Conservation (phyloP, 2,113 vertebrate species). For the Xerus inauris region DNA sequence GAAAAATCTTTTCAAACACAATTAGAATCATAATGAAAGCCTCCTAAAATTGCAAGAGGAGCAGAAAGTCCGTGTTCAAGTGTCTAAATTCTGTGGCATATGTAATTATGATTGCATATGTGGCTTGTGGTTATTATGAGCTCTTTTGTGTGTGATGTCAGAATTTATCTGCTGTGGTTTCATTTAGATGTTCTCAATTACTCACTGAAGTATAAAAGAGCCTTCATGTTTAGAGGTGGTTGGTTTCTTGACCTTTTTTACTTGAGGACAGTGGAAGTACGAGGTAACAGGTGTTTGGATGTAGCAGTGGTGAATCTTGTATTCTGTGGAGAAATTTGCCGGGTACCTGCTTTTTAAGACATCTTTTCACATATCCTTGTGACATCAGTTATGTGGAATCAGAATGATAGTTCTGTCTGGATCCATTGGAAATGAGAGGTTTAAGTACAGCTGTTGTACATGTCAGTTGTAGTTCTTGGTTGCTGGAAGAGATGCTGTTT, state of each 20-base stretch:
- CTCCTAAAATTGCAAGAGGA: not conserved
- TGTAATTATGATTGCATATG: not conserved
- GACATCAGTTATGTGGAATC: not conserved
- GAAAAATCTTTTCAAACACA: not conserved
- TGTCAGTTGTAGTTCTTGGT: rapidly evolving
- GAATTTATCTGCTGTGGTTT: not conserved
- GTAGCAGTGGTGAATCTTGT: not conserved
- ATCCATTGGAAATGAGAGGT: not conserved
- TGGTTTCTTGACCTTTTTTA: not conserved
- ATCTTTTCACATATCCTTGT: not conserved
- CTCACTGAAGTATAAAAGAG: not conserved
- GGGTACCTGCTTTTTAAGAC: not conserved
- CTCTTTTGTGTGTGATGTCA: not conserved
- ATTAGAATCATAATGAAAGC: not conserved
- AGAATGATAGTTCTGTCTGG: not conserved
- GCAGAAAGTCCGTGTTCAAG: not conserved
- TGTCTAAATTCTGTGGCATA: not conserved
- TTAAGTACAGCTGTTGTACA: no score
- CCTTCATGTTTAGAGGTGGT: not conserved
- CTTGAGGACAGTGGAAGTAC: not conserved
- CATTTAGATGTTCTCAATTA: not conserved
- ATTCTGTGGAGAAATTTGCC: not conserved
- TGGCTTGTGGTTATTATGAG: not conserved
- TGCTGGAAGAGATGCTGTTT: not conserved
- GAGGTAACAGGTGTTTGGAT: not conserved